A percentile compares a stretch with the other conserved stretches of the same genome.
Evolutionary conservation across 2,797 vertebrate species (phyloP).

Genomic region (Enteromius argenteus): DNA sequence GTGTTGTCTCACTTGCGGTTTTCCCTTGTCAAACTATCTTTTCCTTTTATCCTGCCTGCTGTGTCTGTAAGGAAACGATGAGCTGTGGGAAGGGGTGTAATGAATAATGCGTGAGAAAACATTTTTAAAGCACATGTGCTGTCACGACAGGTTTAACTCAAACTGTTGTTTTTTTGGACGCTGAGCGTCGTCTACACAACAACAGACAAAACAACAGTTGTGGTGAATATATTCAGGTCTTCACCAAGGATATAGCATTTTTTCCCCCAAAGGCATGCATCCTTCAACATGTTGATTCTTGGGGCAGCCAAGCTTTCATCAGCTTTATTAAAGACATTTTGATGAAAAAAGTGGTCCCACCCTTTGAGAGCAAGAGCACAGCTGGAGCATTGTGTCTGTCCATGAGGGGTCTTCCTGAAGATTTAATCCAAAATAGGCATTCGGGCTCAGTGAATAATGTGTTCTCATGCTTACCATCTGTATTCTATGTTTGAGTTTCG

Average conservation of each 20-base stretch:
- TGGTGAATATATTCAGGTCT: conserved; percentile 33
- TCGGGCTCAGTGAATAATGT: conserved; percentile 53
- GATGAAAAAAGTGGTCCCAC: conserved; percentile 54
- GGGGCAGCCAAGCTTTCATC: conserved; percentile 52
- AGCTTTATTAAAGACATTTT: conserved; percentile 56
- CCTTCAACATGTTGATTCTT: conserved; percentile 61
- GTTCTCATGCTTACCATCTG: conserved; percentile 46
- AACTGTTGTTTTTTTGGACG: conserved; percentile 43
- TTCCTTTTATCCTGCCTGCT: conserved; percentile 26
- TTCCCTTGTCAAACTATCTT: conserved; percentile 37
- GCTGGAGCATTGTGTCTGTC: conserved; percentile 61
- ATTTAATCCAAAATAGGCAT: conserved; percentile 53
- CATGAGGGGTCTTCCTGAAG: conserved; percentile 63
- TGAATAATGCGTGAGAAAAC: conserved; percentile 41
- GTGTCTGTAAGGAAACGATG: conserved; percentile 33
- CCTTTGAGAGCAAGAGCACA: conserved; percentile 48
- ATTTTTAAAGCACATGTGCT: conserved; percentile 30
- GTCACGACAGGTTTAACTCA: conserved; percentile 52
- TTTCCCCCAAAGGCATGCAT: conserved; percentile 42
- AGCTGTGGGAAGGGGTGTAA: conserved; percentile 20
- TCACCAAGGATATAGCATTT: conserved; percentile 38
- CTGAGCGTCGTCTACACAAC: conserved; percentile 29
- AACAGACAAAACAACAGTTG: conserved; percentile 39
- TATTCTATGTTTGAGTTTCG: conserved; percentile 47
- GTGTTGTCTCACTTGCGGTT: conserved; percentile 43